Evolutionary conservation across 2,797 vertebrate genomes (phyloP), one percentile per base, ranked within the genome.

Genomic region (Vultur gryphus): DNA sequence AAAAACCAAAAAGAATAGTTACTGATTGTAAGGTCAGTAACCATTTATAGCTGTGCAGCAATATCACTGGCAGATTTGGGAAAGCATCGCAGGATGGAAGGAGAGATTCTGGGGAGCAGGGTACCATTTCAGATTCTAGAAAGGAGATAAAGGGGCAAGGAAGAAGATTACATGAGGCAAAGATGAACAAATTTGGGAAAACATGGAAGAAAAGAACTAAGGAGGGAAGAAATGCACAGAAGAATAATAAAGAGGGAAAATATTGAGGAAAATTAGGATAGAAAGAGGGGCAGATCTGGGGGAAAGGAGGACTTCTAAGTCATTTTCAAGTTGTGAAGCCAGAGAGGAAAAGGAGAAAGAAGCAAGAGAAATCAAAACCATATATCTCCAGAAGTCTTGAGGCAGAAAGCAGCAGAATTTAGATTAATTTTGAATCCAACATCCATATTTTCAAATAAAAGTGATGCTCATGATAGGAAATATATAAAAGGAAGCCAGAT

Each of bases 371-470:
- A 89, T 84, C 54, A 81, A 94, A 95, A 55, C 44, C 78, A 89
- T 48, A 1, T 39, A 84, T 87, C 52, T 82, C 65, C 44, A 78
- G 49, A 91, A 72, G 87, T 85, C 87, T 91, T 57, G 57, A 79
- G 84, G 66, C 75, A 79, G 51, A 84, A 91, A 91, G 46, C 5
- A 81, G 51, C 46, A 93, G 37, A 92, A 91, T 65, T 95, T 54
- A 94, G 78, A 92, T 73, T 73, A 81, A 92, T 91, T 84, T 91
- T 76, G 82, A 95, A 84, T 41, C 78, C 70, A 85, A 89, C 46
- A 91, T 49, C 37, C 75, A 65, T 85, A 90, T 82, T 94, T 90
- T 90, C 81, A 92, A 95, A 88, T 78, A 87, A 79, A 85, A 92
- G 54, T 43, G 48, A 67, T 76, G 66, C 15, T 61, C 3, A 11